Percentiles rank a stretch among this genome's conserved stretches.
Conservation (phyloP, 2,888 invertebrate species). For the Drosophila lacicola region DNA sequence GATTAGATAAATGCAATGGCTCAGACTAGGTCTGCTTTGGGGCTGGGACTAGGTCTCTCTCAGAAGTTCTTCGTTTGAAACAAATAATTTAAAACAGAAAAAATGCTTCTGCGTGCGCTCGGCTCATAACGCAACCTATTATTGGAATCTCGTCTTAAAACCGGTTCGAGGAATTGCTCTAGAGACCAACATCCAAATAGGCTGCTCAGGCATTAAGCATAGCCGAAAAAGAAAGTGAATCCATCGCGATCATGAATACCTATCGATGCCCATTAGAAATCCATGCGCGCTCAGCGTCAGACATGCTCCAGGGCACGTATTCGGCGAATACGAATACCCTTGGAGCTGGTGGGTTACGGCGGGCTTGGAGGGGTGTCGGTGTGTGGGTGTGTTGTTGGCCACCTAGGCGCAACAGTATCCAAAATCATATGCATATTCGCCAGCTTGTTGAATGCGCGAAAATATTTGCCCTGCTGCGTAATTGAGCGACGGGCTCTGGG, state of each 20-base stretch:
- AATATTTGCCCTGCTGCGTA: constrained; percentile 65
- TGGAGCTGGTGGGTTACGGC: constrained; percentile 16
- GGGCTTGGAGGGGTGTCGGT: neutral
- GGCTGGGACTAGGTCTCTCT: too few relatives aligned
- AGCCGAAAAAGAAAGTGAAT: constrained; percentile 56
- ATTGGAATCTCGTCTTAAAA: too few relatives aligned
- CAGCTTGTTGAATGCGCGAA: constrained; percentile 50
- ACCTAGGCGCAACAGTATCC: constrained; percentile 58
- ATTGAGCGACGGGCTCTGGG: constrained; percentile 32
- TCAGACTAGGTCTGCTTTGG: too few relatives aligned
- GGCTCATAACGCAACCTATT: too few relatives aligned
- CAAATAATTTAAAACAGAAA: too few relatives aligned
- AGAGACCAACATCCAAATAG: neutral
- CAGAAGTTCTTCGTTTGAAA: too few relatives aligned
- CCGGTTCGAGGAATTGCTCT: neutral
- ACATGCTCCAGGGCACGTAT: constrained; percentile 61
- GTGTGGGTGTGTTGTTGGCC: constrained; percentile 23
- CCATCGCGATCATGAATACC: neutral
- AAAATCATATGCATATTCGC: constrained; percentile 63
- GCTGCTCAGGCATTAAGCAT: neutral
- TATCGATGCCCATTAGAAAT: constrained; percentile 38
- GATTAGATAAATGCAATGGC: too few relatives aligned
- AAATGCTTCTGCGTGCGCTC: too few relatives aligned
- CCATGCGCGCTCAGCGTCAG: constrained; percentile 29
- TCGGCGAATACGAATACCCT: constrained; percentile 31